Evolutionary conservation across 2,113 vertebrate genomes (phyloP), one percentile per base, ranked within the genome.

Genomic region (Pedetes capensis): DNA sequence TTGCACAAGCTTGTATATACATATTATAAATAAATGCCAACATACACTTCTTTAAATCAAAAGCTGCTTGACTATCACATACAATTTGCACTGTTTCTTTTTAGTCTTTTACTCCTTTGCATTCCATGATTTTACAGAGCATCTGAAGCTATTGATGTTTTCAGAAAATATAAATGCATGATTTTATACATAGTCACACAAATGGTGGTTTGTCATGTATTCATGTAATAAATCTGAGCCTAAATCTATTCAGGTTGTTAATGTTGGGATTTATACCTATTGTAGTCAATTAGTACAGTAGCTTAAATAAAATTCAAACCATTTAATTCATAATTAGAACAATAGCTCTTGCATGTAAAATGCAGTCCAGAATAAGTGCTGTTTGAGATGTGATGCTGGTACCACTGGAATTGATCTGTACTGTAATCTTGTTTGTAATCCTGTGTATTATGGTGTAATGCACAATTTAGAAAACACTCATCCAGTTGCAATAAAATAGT

Each of bases 51-150:
- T 98, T 98, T 57, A 98, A 99, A 98, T 98, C 97, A 98, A 98
- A 98, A 98, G 98, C 98, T 98, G 98, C 98, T 99, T 98, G 98
- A 99, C 99, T 99, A 99, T 99, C 98, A 99, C 97, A 98, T 98
- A 98, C 98, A 98, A 98, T 98, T 98, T 99, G 98, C 98, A 98
- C 98, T 99, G 97, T 98, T 98, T 98, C 95, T 98, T 98, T 98
- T 97, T 97, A 96, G 93, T 98, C 96, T 98, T 98, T 95, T 97
- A 97, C 87, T 97, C 94, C 92, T 97, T 96, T 97, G 89, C 97
- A 98, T 97, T 96, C 95, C 78, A 94, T 96, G 89, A 13, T 95
- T 98, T 98, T 96, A 0, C 94, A 94, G 91, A 98, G 89, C 98
- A 97, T 96, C 96, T 97, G 97, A 97, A 98, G 93, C 94, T 97